These are phyloP conservation scores for Nycticryphes semicollaris DNA, from an alignment of 2,113 vertebrate genomes.

Conservation along the genomic window DNA sequence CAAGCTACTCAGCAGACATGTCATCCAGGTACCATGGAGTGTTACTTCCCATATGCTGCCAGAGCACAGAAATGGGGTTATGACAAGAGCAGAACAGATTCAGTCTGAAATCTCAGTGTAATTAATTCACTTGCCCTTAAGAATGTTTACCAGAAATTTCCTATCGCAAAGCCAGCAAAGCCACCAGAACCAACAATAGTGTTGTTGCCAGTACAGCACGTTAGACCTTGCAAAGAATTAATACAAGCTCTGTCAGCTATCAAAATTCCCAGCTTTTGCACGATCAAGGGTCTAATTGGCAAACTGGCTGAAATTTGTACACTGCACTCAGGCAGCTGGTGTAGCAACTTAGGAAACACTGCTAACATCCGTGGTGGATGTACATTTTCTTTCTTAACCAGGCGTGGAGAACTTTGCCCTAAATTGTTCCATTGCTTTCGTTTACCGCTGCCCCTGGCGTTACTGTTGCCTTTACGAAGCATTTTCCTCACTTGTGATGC, in stretches of 20 bases:
- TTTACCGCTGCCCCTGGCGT: neutral
- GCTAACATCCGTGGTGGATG: neutral
- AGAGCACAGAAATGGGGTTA: constrained; percentile 35
- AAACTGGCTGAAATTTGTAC: constrained; percentile 7
- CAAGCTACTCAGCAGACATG: constrained; percentile 53
- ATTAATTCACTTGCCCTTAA: constrained; percentile 52
- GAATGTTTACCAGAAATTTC: constrained; percentile 5
- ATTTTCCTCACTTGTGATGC: constrained; percentile 36
- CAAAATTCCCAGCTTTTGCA: constrained; percentile 15
- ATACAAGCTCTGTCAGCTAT: constrained; percentile 15
- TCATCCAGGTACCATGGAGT: constrained; percentile 59
- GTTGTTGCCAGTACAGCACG: constrained; percentile 38
- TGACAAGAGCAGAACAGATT: constrained; percentile 57
- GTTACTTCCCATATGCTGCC: constrained; percentile 62
- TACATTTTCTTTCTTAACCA: neutral
- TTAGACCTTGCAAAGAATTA: constrained; percentile 9
- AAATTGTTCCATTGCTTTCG: constrained; percentile 7
- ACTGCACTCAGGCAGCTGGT: neutral
- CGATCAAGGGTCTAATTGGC: neutral
- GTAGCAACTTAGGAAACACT: neutral
- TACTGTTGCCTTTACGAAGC: constrained; percentile 50
- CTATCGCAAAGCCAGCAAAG: neutral
- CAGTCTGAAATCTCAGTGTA: constrained; percentile 15
- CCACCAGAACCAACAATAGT: constrained; percentile 17
- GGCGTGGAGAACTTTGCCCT: constrained; percentile 26